Evolutionary conservation across 2,888 invertebrate species (phyloP).

Genomic region (Bugulina stolonifera): DNA sequence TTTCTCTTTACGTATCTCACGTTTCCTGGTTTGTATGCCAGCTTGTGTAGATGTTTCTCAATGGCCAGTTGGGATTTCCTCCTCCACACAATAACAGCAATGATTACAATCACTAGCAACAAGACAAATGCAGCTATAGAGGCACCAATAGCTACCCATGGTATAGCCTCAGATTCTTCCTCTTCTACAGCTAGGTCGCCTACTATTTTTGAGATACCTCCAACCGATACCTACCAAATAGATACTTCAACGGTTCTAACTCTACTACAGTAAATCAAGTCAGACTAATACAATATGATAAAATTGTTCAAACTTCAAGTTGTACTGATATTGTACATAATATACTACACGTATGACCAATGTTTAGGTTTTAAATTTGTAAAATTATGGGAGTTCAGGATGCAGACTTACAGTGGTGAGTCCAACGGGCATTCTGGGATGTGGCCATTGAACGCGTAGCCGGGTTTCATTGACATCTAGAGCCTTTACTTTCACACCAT

Average conservation of each 20-base stretch:
- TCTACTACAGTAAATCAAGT: too few species aligned
- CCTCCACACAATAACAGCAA: not conserved
- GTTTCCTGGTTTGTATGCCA: not conserved
- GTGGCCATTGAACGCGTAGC: not conserved
- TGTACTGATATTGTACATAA: too few species aligned
- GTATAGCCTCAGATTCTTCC: not conserved
- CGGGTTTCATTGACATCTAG: conserved; percentile 6
- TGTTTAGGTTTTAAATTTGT: too few species aligned
- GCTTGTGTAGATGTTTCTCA: not conserved
- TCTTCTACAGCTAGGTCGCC: not conserved
- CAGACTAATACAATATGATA: too few species aligned
- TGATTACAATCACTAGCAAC: not conserved
- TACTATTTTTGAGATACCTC: not conserved
- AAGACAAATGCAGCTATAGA: not conserved
- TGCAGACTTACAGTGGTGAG: not conserved
- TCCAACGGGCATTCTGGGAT: not conserved
- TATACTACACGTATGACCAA: too few species aligned
- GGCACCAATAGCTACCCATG: not conserved
- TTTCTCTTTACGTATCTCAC: conserved; percentile 3
- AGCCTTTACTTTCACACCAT: not conserved
- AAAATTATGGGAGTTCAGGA: too few species aligned
- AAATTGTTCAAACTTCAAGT: too few species aligned
- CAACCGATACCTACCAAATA: conserved; percentile 19
- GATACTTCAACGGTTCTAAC: too few species aligned
- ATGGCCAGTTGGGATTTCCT: not conserved